phyloP scores from a whole-genome alignment of 2,113 vertebrate species.

The Eretmochelys imbricata region DNA sequence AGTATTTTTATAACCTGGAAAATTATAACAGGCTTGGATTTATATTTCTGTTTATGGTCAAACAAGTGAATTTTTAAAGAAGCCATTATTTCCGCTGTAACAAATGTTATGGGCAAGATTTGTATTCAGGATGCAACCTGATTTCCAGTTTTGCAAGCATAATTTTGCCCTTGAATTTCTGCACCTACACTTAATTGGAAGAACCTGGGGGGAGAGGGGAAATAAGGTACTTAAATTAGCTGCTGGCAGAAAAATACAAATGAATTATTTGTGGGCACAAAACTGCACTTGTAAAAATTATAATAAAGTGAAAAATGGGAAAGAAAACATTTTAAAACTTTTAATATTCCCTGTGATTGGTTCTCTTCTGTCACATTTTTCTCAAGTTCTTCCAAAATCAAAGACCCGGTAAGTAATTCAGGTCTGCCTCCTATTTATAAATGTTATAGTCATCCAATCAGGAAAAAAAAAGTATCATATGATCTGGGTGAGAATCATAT shows the following conservation, averaged over 20 bases:
- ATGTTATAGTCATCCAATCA: background rate
- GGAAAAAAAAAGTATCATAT: background rate
- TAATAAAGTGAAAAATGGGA: constrained; percentile 47
- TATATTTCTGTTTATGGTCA: constrained; percentile 41
- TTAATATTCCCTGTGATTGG: background rate
- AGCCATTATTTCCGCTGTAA: constrained; percentile 63
- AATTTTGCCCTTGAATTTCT: constrained; percentile 58
- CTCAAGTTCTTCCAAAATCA: background rate
- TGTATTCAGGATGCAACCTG: constrained; percentile 55
- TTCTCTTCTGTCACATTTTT: background rate
- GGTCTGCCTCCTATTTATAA: background rate
- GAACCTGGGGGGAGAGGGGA: background rate
- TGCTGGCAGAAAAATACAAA: background rate
- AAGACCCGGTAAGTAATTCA: background rate
- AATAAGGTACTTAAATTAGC: constrained; percentile 70
- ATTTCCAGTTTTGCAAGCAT: constrained; percentile 61
- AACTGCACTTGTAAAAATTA: background rate
- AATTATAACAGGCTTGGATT: constrained; percentile 19
- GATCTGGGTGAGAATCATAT: background rate
- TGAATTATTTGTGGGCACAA: background rate
- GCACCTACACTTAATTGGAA: constrained; percentile 52
- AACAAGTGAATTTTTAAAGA: constrained; percentile 59
- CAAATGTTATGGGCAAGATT: constrained; percentile 50
- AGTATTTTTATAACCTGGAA: constrained; percentile 28
- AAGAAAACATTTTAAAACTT: background rate